Conservation (phyloP, 2,888 invertebrate species). For the Caenorhabditis sp. region DNA sequence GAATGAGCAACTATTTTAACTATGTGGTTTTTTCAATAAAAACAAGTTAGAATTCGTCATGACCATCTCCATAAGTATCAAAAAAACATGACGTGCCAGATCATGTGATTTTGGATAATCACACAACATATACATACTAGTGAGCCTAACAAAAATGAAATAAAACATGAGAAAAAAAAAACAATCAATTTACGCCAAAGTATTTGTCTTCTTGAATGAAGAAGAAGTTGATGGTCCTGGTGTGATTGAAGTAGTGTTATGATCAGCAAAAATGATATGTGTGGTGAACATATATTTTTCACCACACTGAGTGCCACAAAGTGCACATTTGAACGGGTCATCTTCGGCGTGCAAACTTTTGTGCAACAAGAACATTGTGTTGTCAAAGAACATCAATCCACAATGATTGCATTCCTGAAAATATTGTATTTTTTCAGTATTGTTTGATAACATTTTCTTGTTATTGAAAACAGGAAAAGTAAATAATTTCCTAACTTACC, state of each 20-base stretch:
- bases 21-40: too few relatives aligned
- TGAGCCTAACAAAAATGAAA: too few relatives aligned
- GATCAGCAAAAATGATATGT: conserved; percentile 81
- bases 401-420: conserved; percentile 81
- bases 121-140: too few relatives aligned
- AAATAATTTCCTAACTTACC: conserved; percentile 16
- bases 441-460: neutral
- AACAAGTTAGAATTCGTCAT: too few relatives aligned
- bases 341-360: conserved; percentile 93
- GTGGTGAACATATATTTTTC: conserved; percentile 97
- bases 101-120: too few relatives aligned
- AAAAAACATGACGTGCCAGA: too few relatives aligned
- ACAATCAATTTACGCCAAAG: neutral
- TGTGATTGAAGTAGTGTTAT: neutral
- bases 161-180: too few relatives aligned
- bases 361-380: conserved; percentile 93
- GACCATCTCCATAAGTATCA: too few relatives aligned
- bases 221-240: neutral
- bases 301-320: conserved; percentile 92
- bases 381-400: conserved; percentile 92
- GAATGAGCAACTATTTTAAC: too few relatives aligned
- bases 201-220: neutral
- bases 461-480: conserved; percentile 11
- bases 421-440: neutral
- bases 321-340: conserved; percentile 86